phyloP scores from a whole-genome alignment of 2,888 invertebrate species.

The Lymantria dispar region DNA sequence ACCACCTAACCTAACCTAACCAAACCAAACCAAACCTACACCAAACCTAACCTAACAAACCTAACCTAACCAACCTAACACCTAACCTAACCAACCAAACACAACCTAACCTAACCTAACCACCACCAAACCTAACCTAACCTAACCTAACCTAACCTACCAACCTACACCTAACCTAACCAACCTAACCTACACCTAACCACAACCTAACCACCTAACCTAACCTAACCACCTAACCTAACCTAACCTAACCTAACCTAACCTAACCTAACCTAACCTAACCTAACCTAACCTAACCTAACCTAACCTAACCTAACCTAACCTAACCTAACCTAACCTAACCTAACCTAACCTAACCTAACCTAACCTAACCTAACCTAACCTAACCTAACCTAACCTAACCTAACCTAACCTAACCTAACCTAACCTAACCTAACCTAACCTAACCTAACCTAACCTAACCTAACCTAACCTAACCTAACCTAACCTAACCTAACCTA shows the following conservation, averaged over 20 bases:
- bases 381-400: slow-evolving; percentile 8
- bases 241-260: slow-evolving; percentile 12
- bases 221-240: slow-evolving; percentile 11
- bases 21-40: slow-evolving; percentile 1
- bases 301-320: slow-evolving; percentile 7
- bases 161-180: background rate
- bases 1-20: slow-evolving; percentile 24
- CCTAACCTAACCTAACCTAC: background rate
- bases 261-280: slow-evolving; percentile 10
- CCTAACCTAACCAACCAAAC: slow-evolving; percentile 5
- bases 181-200: slow-evolving; percentile 8
- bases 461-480: slow-evolving; percentile 31
- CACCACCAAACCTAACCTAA: slow-evolving; percentile 5
- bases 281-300: slow-evolving; percentile 7
- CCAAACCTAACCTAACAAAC: background rate
- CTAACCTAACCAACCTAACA: background rate
- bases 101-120: slow-evolving; percentile 7
- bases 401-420: slow-evolving; percentile 12
- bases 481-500: slow-evolving; percentile 16
- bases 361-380: slow-evolving; percentile 5
- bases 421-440: slow-evolving; percentile 29
- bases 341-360: slow-evolving; percentile 11
- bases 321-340: slow-evolving; percentile 6
- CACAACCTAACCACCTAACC: background rate
- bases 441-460: slow-evolving; percentile 23